Base-by-base conservation (phyloP, 2,113 vertebrate genomes). In the Galemys pyrenaicus region DNA sequence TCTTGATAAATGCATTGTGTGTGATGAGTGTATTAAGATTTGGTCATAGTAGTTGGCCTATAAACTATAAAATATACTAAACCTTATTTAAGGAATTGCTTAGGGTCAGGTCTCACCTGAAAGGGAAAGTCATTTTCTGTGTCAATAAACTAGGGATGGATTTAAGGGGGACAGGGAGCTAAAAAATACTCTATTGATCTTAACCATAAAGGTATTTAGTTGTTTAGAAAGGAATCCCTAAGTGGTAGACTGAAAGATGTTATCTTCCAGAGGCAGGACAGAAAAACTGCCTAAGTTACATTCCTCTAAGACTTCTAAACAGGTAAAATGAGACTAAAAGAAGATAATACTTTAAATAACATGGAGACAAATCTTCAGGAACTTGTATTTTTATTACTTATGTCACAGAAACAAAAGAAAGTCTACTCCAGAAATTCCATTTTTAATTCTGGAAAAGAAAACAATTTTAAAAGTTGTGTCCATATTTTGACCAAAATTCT, bases 321-420 rank as follows among this genome's bases (percentile, higher is more conserved):
- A 83, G 62, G 51, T 70, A 3, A 92, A 92, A 19, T 51, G n/a
- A 87, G 51, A 79, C 39, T 78, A 6, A 41, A 67, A 58, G 6
- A 82, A 32, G 9, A 15, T 39, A 73, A 44, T 30, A 65, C 49
- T 94, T 75, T 68, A 84, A 22, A 41, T 49, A 92, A 10, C 9
- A 32, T 28, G 15, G 26, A 20, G 19, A 89, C 20, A 84, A 84
- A 58, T 10, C 65, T 79, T 77, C 32, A 10, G 16, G 19, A 73
- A 71, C 11, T 62, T 88, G 12, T 30, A 88, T 12, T 83, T 92
- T 35, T 87, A 60, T 74, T 89, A 58, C 71, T 74, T 89, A 58
- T 68, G 68, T 32, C 62, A 30, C 35, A 74, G 28, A 13, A 70
- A 85, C 39, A 6, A 65, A 85, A 89, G 49, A 35, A 67, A 79